Base-by-base conservation (phyloP, 2,888 invertebrate species). In the Cynaeus angustus region DNA sequence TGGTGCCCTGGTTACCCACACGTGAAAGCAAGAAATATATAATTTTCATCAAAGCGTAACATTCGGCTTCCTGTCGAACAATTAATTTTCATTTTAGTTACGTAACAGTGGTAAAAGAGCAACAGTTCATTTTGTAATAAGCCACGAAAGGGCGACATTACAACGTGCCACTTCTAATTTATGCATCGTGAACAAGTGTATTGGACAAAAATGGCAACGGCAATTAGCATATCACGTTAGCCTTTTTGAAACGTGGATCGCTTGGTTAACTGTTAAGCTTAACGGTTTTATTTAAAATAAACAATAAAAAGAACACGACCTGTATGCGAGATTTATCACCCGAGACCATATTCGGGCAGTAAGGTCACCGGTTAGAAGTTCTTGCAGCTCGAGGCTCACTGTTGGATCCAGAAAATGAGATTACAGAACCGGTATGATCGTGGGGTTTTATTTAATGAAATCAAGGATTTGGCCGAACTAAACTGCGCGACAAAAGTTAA, bases 141-240 rank as follows among this genome's bases (percentile, higher is more conserved):
- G 37, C 14, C 53, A 55, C 53, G 37, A 55, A 55, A 55, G 53
- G 38, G 53, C 53, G 53, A 55, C 53, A 55, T 37, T 7, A 14
- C 52, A 28, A 16, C 50, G 50, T 50, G 50, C 30, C 50, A 52
- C 13, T 10, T 38, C 6, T 59, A 46, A 59, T 45, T 59, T 59
- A 59, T 59, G 28, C 33, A 59, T 33, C 59, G 50, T 61, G 61
- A 61, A 50, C 48, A 46, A 50, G 46, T 46, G 59, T 37, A 30
- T 10, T 46, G 13, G 10, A 43, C 28, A 56, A 62, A 62, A 62
- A 62, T 62, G 62, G 62, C 62, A 38, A 50, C 28, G 21, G 53
- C 64, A 53, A 64, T 64, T 64, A 53, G 64, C 64, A 64, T 64
- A 53, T 64, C 53, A 52, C 53, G 52, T 64, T 64, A 64, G 43